These are phyloP conservation scores for Alethe castanea DNA, from an alignment of 2,113 vertebrate species.

Conservation along the genomic window DNA sequence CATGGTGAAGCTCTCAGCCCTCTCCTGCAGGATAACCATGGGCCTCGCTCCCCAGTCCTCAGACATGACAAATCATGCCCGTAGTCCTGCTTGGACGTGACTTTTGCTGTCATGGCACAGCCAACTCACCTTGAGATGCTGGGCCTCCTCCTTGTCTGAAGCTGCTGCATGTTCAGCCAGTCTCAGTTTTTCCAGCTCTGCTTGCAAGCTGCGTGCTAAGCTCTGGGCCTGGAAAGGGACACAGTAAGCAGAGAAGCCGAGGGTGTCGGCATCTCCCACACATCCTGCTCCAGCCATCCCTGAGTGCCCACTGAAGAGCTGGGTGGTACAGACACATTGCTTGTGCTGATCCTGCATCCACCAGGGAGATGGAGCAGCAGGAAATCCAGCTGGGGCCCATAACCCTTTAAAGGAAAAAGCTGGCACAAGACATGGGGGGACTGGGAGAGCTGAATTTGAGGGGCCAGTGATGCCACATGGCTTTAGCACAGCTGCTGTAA, in stretches of 20 bases:
- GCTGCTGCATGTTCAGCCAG: slow-evolving; percentile 52
- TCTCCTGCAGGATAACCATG: background rate
- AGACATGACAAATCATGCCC: background rate
- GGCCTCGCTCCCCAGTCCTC: background rate
- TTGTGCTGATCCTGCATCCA: background rate
- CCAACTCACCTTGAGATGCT: slow-evolving; percentile 83
- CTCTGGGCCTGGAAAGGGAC: slow-evolving; percentile 76
- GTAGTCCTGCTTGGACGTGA: fast-evolving
- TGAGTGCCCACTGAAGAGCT: fast-evolving
- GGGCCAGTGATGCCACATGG: background rate
- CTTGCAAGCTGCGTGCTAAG: slow-evolving; percentile 76
- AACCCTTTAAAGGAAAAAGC: background rate
- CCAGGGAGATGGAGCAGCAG: background rate
- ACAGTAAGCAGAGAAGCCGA: background rate
- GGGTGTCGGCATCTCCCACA: fast-evolving
- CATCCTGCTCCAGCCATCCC: background rate
- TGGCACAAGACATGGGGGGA: background rate
- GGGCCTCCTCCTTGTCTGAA: slow-evolving; percentile 71
- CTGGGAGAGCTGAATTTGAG: background rate
- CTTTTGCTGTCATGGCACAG: background rate
- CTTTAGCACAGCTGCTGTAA: background rate
- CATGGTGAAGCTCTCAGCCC: background rate
- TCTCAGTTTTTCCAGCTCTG: slow-evolving; percentile 84
- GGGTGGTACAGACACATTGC: background rate
- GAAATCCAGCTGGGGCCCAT: background rate